Percentiles rank a stretch among this genome's conserved stretches.
Evolutionary conservation across 2,797 vertebrate species (phyloP).

Genomic region (Mus minutoides): DNA sequence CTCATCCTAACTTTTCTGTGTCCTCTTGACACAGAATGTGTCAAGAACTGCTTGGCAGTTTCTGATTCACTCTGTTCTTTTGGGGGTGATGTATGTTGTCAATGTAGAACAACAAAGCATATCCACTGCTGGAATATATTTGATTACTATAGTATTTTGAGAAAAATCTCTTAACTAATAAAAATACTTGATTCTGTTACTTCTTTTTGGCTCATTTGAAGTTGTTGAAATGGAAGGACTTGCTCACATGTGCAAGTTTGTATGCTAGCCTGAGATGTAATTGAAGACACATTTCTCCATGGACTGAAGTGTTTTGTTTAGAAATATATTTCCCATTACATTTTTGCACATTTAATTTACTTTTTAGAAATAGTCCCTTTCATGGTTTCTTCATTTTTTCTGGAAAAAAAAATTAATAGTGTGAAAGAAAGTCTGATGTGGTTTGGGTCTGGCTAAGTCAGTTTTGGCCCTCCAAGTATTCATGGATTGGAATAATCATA

Average conservation of each 20-base stretch:
- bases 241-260: slow-evolving; percentile 28
- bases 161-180: not conserved
- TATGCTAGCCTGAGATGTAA: slow-evolving; percentile 66
- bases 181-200: slow-evolving; percentile 22
- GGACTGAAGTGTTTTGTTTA: slow-evolving; percentile 78
- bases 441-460: slow-evolving; percentile 63
- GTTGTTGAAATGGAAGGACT: slow-evolving; percentile 40
- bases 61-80: slow-evolving; percentile 35
- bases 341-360: slow-evolving; percentile 73
- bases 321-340: slow-evolving; percentile 77
- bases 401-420: slow-evolving; percentile 46
- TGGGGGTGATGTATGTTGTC: not conserved
- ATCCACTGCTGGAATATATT: slow-evolving; percentile 5
- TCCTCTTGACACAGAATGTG: not conserved
- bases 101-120: not conserved
- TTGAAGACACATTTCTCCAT: slow-evolving; percentile 81
- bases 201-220: slow-evolving; percentile 37
- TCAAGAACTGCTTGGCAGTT: slow-evolving; percentile 14
- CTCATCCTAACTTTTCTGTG: not conserved
- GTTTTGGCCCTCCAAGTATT: slow-evolving; percentile 56
- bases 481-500: slow-evolving; percentile 59
- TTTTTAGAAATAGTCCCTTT: slow-evolving; percentile 73
- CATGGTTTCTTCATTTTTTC: slow-evolving; percentile 56
- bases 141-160: slow-evolving; percentile 1
- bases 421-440: slow-evolving; percentile 72